Evolutionary conservation across 2,113 vertebrate species (phyloP).

Genomic region (Amia ocellicauda): DNA sequence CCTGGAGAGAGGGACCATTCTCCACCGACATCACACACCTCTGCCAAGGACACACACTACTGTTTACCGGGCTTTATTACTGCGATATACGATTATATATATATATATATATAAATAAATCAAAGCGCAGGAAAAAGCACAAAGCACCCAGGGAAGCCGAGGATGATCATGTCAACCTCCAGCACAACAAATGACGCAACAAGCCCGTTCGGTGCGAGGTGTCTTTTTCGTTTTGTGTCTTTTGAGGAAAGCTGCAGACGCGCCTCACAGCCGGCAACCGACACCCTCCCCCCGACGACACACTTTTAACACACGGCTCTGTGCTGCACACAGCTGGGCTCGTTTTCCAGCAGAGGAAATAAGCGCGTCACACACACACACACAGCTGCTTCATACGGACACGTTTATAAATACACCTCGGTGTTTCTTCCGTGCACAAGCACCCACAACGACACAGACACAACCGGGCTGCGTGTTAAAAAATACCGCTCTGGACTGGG

Average conservation of each 20-base stretch:
- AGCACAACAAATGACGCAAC: slow-evolving; percentile 31
- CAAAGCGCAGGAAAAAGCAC: too few relatives aligned
- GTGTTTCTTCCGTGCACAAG: slow-evolving; percentile 7
- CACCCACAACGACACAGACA: not conserved
- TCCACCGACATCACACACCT: slow-evolving; percentile 7
- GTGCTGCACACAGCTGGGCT: too few relatives aligned
- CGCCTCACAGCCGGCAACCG: too few relatives aligned
- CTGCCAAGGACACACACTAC: slow-evolving; percentile 8
- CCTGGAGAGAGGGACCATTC: slow-evolving; percentile 15
- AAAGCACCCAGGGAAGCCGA: too few relatives aligned
- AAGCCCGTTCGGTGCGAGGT: slow-evolving; percentile 19
- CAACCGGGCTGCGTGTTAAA: not conserved
- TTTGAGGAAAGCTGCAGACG: not conserved
- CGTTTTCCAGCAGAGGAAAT: too few relatives aligned
- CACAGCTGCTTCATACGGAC: too few relatives aligned
- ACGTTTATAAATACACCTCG: slow-evolving; percentile 17
- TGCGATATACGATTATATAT: too few relatives aligned
- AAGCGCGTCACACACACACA: too few relatives aligned
- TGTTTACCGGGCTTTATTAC: too few relatives aligned
- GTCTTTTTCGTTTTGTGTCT: slow-evolving; percentile 9
- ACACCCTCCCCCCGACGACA: too few relatives aligned
- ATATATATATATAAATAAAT: not conserved
- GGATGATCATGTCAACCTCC: slow-evolving; percentile 14
- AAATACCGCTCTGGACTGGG: slow-evolving; percentile 10
- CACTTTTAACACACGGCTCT: too few relatives aligned